Base-by-base conservation (phyloP, 2,113 vertebrate species). In the Oophaga pumilio region DNA sequence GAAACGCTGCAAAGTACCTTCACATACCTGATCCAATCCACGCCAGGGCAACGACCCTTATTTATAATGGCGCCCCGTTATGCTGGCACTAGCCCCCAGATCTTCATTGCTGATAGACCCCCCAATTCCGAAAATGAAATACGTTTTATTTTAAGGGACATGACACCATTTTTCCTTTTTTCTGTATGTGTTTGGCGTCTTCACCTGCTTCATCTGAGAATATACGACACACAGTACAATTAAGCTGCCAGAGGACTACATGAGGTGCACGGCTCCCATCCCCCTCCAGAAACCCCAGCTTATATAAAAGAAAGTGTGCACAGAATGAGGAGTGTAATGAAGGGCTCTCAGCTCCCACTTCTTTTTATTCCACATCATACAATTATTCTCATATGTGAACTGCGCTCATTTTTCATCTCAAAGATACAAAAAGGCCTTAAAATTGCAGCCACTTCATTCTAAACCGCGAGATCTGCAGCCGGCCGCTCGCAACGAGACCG, bases 371-470 rank as follows among this genome's bases (percentile, higher is more conserved):
- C 60, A 64, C 80, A 82, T 82, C 62, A 17, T 66, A 82, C 60
- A 68, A 68, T 82, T 68, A 52, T 82, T 82, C 60, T 52, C 80
- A 82, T 82, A 64, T 82, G 24, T 22, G 80, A 68, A 68, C 60
- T 14, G 20, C 6, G 22, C 62, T 82, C 80, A 60, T 82, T 82
- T 82, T 66, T 82, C 60, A 82, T 82, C 80, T 81, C 79, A n/a
- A 68, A 82, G 80, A 82, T 82, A 82, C 80, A 82, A 82, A 82
- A 82, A 82, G 80, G 60, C 80, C 80, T 50, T 68, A 66, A 82
- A 66, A 52, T 82, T 82, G 80, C 80, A 82, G 80, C 80, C 80
- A 82, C 80, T 82, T 82, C 80, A 68, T 82, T 66, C 57, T 82
- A 82, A 82, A 82, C 60, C 66, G 80, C 62, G 12, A 49, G 43